Conservation (phyloP, 2,888 invertebrate genomes). For the Dioctria rufipes region DNA sequence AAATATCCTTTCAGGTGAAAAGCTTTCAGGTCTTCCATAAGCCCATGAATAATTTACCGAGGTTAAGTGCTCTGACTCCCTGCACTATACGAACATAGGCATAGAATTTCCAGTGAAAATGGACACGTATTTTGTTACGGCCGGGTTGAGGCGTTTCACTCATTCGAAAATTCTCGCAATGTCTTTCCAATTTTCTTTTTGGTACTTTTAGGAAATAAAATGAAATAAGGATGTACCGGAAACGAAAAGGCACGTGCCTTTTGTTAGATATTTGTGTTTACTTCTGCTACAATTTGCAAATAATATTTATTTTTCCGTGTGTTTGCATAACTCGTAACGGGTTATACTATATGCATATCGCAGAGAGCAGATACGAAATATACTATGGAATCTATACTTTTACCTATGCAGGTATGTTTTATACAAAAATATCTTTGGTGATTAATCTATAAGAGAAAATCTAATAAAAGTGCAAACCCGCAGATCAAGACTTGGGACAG, state of each 20-base stretch:
- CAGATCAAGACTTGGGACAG: no score
- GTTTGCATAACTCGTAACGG: no score
- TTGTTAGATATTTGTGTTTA: background rate
- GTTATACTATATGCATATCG: no score
- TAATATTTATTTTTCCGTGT: no score
- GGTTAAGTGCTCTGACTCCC: constrained; percentile 4
- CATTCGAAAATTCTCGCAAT: constrained; percentile 1
- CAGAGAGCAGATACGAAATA: no score
- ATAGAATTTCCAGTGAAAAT: background rate
- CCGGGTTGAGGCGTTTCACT: background rate
- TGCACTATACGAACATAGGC: background rate
- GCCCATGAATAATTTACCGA: constrained; percentile 48
- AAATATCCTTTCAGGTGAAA: constrained; percentile 49
- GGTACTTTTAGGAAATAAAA: background rate
- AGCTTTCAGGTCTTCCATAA: constrained; percentile 13
- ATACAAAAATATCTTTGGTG: no score
- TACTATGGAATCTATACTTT: no score
- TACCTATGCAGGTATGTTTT: no score
- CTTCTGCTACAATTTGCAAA: background rate
- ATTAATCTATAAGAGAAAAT: no score
- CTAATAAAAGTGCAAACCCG: no score
- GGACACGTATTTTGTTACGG: background rate
- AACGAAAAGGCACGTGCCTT: background rate
- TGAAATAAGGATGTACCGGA: background rate
- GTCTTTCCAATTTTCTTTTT: constrained; percentile 1